These are phyloP conservation scores for Ellobium chinense DNA, from an alignment of 2,888 invertebrate genomes.

Conservation along the genomic window DNA sequence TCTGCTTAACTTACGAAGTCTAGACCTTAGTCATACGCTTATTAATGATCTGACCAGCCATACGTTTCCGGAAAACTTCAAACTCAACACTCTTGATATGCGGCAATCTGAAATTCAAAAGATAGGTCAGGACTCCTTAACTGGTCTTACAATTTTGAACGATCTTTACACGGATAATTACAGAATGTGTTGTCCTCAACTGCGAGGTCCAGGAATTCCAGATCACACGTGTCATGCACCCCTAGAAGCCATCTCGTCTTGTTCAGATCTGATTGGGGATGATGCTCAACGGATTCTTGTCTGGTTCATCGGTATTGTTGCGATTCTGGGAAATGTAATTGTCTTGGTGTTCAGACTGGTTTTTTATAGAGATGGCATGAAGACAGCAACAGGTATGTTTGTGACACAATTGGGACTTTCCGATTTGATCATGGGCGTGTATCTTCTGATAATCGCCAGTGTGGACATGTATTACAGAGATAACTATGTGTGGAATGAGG, in stretches of 20 bases:
- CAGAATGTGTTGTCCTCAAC: slow-evolving; percentile 27
- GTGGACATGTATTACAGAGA: slow-evolving; percentile 57
- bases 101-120: background rate
- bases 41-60: background rate
- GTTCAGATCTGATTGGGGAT: slow-evolving; percentile 57
- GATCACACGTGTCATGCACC: slow-evolving; percentile 39
- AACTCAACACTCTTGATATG: slow-evolving; percentile 11
- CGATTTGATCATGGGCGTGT: slow-evolving; percentile 61
- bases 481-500: slow-evolving; percentile 46
- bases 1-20: background rate
- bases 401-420: slow-evolving; percentile 44
- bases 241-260: slow-evolving; percentile 57
- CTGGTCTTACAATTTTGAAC: background rate
- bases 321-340: slow-evolving; percentile 54
- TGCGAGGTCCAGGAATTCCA: background rate
- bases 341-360: slow-evolving; percentile 51
- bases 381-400: slow-evolving; percentile 10
- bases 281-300: slow-evolving; percentile 47
- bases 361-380: slow-evolving; percentile 57
- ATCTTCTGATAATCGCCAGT: slow-evolving; percentile 57
- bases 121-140: background rate
- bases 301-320: slow-evolving; percentile 56
- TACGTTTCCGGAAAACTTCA: background rate
- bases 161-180: background rate
- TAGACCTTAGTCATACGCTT: background rate